These are phyloP conservation scores for Cyphomyrmex costatus DNA, from an alignment of 1,140 invertebrate genomes.

Conservation along the genomic window DNA sequence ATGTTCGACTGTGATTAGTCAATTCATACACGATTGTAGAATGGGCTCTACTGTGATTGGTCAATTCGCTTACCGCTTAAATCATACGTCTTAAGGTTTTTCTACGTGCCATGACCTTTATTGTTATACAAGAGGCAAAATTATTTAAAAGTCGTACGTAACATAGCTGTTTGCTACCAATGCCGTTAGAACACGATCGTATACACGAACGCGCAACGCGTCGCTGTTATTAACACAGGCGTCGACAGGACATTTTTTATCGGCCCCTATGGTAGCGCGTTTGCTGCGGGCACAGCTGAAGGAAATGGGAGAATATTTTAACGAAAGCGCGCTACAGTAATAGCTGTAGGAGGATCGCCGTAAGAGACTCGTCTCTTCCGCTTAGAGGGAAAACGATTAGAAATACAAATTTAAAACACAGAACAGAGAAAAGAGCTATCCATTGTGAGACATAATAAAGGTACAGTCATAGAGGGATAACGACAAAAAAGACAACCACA, in stretches of 20 bases:
- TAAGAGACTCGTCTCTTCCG: neutral
- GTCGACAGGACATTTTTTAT: conserved; percentile 81
- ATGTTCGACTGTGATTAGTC: too few relatives aligned
- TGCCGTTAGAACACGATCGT: conserved; percentile 67
- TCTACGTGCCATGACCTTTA: too few relatives aligned
- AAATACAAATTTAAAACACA: conserved; percentile 13
- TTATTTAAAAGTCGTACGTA: conserved; percentile 69
- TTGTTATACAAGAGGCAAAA: neutral
- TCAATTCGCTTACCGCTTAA: too few relatives aligned
- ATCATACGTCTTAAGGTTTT: too few relatives aligned
- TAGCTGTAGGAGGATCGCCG: conserved; percentile 45
- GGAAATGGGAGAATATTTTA: conserved; percentile 77
- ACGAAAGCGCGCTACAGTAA: conserved; percentile 67
- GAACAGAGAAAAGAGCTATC: neutral
- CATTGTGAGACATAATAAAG: neutral
- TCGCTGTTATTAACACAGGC: conserved; percentile 65
- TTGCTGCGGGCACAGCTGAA: conserved; percentile 85
- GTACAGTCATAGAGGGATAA: neutral
- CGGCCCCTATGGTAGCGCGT: conserved; percentile 71
- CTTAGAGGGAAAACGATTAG: neutral
- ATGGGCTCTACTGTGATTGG: too few relatives aligned
- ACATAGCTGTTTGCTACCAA: conserved; percentile 73
- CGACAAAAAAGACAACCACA: neutral
- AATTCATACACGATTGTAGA: too few relatives aligned
- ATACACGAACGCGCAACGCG: conserved; percentile 62